Percentiles rank a stretch among this genome's conserved stretches.
These are phyloP conservation scores for Platycnemis pennipes DNA, from an alignment of 2,888 invertebrate genomes.

Conservation along the genomic window DNA sequence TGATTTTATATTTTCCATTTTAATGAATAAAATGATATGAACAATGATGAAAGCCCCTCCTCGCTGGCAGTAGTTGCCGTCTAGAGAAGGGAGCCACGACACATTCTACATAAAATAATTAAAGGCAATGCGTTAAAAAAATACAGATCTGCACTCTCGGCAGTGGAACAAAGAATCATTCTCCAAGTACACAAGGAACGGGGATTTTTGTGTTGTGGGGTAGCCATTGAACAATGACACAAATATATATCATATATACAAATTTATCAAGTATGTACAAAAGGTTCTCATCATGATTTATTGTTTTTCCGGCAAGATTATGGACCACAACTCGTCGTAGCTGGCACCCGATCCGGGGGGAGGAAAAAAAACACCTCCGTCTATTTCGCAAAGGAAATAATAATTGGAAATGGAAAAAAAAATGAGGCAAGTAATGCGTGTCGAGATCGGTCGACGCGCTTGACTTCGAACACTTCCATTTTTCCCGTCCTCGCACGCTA, in stretches of 20 bases:
- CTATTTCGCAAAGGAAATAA: not conserved
- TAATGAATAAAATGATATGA: slow-evolving; percentile 62
- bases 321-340: not conserved
- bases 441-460: not conserved
- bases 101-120: slow-evolving; percentile 61
- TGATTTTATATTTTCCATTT: not conserved
- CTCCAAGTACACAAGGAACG: slow-evolving; percentile 53
- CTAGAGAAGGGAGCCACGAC: slow-evolving; percentile 19
- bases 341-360: not conserved
- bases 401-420: not conserved
- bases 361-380: not conserved
- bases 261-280: slow-evolving; percentile 29
- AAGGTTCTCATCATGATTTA: not conserved
- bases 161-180: slow-evolving; percentile 52
- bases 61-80: not conserved
- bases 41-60: slow-evolving; percentile 50
- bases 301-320: not conserved
- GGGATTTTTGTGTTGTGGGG: not conserved
- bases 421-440: not conserved
- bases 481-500: too few relatives aligned
- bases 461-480: too few relatives aligned
- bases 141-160: slow-evolving; percentile 63
- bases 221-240: slow-evolving; percentile 4
- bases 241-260: slow-evolving; percentile 15
- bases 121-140: slow-evolving; percentile 59